These are phyloP conservation scores for Salticus scenicus DNA, from an alignment of 2,888 invertebrate species.

Conservation along the genomic window DNA sequence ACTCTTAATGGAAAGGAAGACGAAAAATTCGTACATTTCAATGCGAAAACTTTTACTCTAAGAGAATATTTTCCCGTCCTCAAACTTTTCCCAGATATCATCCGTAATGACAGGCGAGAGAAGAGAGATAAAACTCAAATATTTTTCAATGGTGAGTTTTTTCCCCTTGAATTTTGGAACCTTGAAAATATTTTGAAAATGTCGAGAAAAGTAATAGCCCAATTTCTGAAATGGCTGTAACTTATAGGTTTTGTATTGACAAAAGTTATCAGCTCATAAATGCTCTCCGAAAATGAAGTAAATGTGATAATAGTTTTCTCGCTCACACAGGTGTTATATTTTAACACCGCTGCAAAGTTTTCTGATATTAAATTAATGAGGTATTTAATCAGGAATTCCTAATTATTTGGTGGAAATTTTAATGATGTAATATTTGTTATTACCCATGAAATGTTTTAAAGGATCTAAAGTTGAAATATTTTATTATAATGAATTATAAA, in stretches of 20 bases:
- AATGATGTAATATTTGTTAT: background rate
- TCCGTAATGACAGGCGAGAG: background rate
- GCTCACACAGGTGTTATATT: background rate
- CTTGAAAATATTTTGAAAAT: background rate
- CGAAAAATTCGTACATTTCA: background rate
- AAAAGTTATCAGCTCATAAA: conserved; percentile 6
- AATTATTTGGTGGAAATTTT: background rate
- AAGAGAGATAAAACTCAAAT: conserved; percentile 9
- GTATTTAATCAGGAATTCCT: background rate
- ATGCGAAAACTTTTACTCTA: conserved; percentile 5
- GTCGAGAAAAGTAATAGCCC: conserved; percentile 1
- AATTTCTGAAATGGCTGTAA: background rate
- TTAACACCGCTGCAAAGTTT: background rate
- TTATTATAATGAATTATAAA: no score
- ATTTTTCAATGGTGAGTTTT: background rate
- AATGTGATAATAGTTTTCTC: background rate
- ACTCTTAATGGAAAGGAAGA: background rate
- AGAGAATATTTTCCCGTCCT: background rate
- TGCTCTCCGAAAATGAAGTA: background rate
- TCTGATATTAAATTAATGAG: background rate
- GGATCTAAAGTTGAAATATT: no score
- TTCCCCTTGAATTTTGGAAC: background rate
- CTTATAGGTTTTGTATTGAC: background rate
- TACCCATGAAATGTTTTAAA: no score
- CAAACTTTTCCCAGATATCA: conserved; percentile 1